Conservation (phyloP, 2,113 vertebrate genomes). For the Pseudopipra pipra region DNA sequence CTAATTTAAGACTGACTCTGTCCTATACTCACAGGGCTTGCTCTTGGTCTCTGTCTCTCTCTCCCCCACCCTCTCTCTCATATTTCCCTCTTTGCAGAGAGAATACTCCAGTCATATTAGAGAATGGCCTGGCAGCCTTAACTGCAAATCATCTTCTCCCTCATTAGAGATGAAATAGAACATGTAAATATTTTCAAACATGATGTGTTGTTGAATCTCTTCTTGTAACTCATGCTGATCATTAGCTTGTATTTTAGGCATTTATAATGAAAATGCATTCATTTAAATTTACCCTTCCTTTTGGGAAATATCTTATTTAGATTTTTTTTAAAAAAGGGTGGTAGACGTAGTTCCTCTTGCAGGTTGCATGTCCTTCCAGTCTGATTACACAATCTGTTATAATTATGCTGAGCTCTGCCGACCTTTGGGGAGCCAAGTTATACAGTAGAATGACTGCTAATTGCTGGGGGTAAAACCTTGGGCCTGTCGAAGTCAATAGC, state of each 20-base stretch:
- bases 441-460: slow-evolving; percentile 52
- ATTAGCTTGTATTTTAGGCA: slow-evolving; percentile 27
- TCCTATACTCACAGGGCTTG: background rate
- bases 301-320: background rate
- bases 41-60: background rate
- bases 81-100: background rate
- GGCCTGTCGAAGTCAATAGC: background rate
- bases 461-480: slow-evolving; percentile 53
- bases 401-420: slow-evolving; percentile 39
- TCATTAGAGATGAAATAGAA: slow-evolving; percentile 12
- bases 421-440: slow-evolving; percentile 20
- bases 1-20: background rate
- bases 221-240: slow-evolving; percentile 35
- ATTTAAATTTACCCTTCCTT: background rate
- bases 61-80: background rate
- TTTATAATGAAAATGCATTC: slow-evolving; percentile 21
- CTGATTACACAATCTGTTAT: slow-evolving; percentile 43
- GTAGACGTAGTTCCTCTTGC: background rate
- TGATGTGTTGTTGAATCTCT: slow-evolving; percentile 23
- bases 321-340: background rate
- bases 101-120: background rate
- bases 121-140: slow-evolving; percentile 22
- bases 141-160: background rate
- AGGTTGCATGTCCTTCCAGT: slow-evolving; percentile 29
- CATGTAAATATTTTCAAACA: slow-evolving; percentile 56